phyloP scores from a whole-genome alignment of 2,113 vertebrate genomes.

The Hydrolagus affinis region DNA sequence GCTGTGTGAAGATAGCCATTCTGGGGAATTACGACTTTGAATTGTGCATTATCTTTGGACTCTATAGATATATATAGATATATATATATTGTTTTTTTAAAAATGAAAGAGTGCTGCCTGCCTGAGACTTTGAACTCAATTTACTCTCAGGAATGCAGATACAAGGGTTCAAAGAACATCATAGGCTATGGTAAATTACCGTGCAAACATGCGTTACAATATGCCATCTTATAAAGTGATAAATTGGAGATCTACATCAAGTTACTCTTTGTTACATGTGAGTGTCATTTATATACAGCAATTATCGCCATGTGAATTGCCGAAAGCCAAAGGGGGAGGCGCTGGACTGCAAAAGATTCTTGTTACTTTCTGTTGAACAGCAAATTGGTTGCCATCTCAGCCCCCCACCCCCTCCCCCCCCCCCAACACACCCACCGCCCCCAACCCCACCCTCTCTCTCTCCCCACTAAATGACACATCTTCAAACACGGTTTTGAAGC shows the following conservation, averaged over 20 bases:
- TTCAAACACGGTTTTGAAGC: not conserved
- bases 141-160: constrained; percentile 7
- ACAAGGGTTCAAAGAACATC: constrained; percentile 21
- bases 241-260: not conserved
- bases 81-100: too few relatives aligned
- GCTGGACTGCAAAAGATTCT: not conserved
- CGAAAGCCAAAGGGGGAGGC: not conserved
- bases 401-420: too few relatives aligned
- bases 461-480: not conserved
- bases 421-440: too few relatives aligned
- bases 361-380: not conserved
- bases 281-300: not conserved
- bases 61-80: too few relatives aligned
- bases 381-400: not conserved
- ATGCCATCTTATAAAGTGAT: not conserved
- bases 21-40: constrained; percentile 4
- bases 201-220: not conserved
- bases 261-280: not conserved
- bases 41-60: not conserved
- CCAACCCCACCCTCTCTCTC: not conserved
- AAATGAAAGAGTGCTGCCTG: constrained; percentile 1
- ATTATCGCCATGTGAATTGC: not conserved
- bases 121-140: constrained; percentile 23
- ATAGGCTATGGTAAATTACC: not conserved
- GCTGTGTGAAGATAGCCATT: not conserved